Evolutionary conservation across 92 coral and sea anemone species (phyloP), one percentile per base, ranked within the genome.

Genomic region (Nematostella vectensis): DNA sequence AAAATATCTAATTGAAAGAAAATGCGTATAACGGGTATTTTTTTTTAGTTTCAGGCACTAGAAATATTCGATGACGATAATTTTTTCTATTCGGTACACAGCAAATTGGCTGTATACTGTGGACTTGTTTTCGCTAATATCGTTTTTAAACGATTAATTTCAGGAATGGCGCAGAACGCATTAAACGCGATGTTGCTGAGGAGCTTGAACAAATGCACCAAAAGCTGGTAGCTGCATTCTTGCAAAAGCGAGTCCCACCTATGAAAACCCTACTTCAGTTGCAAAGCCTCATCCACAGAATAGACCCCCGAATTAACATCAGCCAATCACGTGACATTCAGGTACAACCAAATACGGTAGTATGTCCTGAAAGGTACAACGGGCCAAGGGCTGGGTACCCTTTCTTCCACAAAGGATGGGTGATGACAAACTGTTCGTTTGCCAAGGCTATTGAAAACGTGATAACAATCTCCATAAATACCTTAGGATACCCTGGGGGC

Each of bases 351-450:
- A 25, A 23, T 15, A 26, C 54, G 19, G 81, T 31, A 3, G 81
- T 74, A 3, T 74, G 81, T 27, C 75, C 81, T 0, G 81, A 74
- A 24, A 47, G 49, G 18, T 74, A 29, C 21, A 3, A 51, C 18
- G 75, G 81, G 1, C 2, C 47, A 0, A 57, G 45, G 44, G 64
- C 67, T 10, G 81, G 81, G 16, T 74, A 74, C 36, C 75, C 81
- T 1, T 74, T 49, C 40, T 67, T 55, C 33, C 68, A 39, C 21
- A 50, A 57, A 17, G 75, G 81, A 20, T 74, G 81, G 81, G 29
- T 28, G 19, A 66, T 56, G 2, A 36, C 54, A 31, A 59, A 74
- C 15, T 74, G 75, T 59, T 47, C 31, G 3, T 39, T 66, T 59
- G 81, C 59, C 9, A 66, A 51, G 52, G 65, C 71, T 19, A 47